Base-by-base conservation (phyloP, 1,140 invertebrate genomes). In the Oryctes rhinoceros region DNA sequence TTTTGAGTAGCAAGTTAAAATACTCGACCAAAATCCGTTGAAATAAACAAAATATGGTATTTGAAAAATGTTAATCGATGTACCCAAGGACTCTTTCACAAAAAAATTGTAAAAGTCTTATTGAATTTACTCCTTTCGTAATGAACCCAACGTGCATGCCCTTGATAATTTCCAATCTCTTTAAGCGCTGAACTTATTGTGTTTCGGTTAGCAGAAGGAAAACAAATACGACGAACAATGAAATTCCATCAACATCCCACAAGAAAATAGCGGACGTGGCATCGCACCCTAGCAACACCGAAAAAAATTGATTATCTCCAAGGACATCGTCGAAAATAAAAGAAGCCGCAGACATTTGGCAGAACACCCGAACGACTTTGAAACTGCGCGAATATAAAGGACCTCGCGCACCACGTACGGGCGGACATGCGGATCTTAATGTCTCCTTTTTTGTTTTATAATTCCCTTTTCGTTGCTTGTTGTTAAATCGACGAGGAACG, bases 171-270 rank as follows among this genome's bases (percentile, higher is more conserved):
- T 44, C 0, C 5, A 1, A 44, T 44, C 39, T 44, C 39, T 30
- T 30, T 30, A 30, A 30, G 2, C 24, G 24, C 24, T 44, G 5
- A 44, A 44, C 39, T 44, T 7, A 7, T 39, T 39, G 39, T 7
- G 39, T 39, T 39, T 4, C 39, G 3, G 39, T 39, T 39, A 7
- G 39, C 39, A 7, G 7, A 39, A 44, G 9, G 39, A 44, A 44
- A 10, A 44, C 39, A 44, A 44, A 44, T 44, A 44, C 9, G 39
- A 44, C 4, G 47, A 71, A 59, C 67, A 37, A 76, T 71, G n/a
- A 76, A 37, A 30, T 75, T 44, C 48, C 67, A 75, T 49, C 48
- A 53, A 53, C 79, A 75, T 49, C 71, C 48, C 74, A 24, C 20
- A 10, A n/a, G 48, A 75, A 48, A 74, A 37, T 35, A 62, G 75